Conservation (phyloP, 2,797 vertebrate genomes). For the Erethizon dorsatum region DNA sequence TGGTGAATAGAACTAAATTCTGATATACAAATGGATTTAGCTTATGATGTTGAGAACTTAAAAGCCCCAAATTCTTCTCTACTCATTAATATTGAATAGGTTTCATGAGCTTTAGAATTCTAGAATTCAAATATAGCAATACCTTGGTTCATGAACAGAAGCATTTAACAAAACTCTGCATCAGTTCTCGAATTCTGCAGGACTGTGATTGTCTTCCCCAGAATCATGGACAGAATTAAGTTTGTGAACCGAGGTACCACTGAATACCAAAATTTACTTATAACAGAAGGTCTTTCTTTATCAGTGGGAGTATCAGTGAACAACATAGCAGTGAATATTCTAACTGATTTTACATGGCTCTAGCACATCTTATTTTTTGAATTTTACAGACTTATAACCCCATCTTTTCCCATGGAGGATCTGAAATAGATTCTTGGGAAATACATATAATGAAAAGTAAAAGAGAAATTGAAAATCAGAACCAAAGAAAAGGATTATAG, state of each 20-base stretch:
- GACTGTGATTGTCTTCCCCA: too few species aligned
- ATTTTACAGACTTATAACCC: constrained; percentile 1
- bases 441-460: constrained; percentile 19
- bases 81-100: constrained; percentile 44
- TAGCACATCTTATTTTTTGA: background rate
- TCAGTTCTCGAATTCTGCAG: too few species aligned
- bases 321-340: constrained; percentile 13
- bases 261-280: background rate
- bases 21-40: background rate
- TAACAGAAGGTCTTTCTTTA: background rate
- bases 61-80: constrained; percentile 29
- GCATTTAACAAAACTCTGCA: too few species aligned
- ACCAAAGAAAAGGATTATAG: background rate
- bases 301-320: background rate
- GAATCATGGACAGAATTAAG: too few species aligned
- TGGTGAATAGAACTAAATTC: background rate
- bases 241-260: too few species aligned
- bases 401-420: background rate
- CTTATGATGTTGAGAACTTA: background rate
- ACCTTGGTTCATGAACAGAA: too few species aligned
- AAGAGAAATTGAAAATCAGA: constrained; percentile 5
- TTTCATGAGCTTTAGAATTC: constrained; percentile 44
- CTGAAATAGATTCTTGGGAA: background rate
- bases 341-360: background rate
- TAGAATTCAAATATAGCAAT: background rate